Percentiles rank a stretch among this genome's conserved stretches.
These are phyloP conservation scores for Karalla daura DNA, from an alignment of 2,797 vertebrate species.

Conservation along the genomic window DNA sequence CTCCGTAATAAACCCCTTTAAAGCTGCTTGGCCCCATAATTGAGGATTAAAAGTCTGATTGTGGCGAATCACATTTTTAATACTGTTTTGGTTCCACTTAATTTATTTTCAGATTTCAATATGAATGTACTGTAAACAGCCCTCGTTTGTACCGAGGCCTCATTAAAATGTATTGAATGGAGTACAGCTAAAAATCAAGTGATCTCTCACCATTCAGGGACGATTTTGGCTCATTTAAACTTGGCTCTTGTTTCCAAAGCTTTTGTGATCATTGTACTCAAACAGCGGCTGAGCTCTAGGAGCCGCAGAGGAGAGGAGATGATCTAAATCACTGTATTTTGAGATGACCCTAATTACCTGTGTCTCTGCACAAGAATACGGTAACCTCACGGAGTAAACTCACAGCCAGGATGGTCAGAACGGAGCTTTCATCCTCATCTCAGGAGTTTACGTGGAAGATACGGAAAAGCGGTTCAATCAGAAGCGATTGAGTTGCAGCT, in stretches of 20 bases:
- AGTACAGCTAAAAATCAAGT: background rate
- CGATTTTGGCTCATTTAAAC: background rate
- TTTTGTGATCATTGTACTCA: background rate
- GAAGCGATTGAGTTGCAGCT: no score
- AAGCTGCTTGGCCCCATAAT: background rate
- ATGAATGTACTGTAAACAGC: slow-evolving; percentile 8
- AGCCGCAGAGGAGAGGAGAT: background rate
- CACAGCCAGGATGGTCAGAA: no score
- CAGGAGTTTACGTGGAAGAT: no score
- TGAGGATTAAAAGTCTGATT: slow-evolving; percentile 20
- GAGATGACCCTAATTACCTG: background rate
- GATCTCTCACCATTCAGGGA: background rate
- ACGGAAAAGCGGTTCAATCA: no score
- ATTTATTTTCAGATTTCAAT: slow-evolving; percentile 21
- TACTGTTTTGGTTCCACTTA: slow-evolving; percentile 5
- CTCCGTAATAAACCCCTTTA: slow-evolving; percentile 1
- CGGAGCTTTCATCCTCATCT: no score
- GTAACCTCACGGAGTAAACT: background rate
- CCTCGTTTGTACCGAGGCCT: background rate
- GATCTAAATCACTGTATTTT: slow-evolving; percentile 1
- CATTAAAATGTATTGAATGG: background rate
- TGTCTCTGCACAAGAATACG: background rate
- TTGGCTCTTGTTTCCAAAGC: slow-evolving; percentile 1
- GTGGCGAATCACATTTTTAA: slow-evolving; percentile 26
- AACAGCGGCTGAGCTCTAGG: background rate